Evolutionary conservation across 2,888 invertebrate species (phyloP), one percentile per base, ranked within the genome.

Genomic region (Eupithecia vulgata): DNA sequence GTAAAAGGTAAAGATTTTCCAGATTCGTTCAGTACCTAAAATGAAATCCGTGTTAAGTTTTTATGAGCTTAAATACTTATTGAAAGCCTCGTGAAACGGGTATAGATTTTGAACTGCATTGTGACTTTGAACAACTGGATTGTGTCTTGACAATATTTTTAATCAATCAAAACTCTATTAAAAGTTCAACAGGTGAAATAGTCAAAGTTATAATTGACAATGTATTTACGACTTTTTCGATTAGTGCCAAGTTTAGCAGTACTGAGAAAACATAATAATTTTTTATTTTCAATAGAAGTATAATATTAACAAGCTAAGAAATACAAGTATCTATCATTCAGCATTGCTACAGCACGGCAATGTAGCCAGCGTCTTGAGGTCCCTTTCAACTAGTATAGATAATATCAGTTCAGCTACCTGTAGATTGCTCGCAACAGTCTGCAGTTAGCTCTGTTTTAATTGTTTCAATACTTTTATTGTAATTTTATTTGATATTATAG

Each of bases 181-280:
- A 69, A 57, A 67, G 45, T 52, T 70, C 5, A 52, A 64, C 64
- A 70, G 71, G 80, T 73, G 79, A 83, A 78, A 77, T 76, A 80
- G 78, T 74, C 76, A 74, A 86, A 87, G 78, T 87, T 85, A 69
- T 84, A 84, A 87, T 87, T 88, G 85, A 80, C 84, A 87, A 88
- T 86, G 85, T 57, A 57, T 21, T 57, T 13, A 57, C 12, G 25
- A 57, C 25, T 57, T 57, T 57, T 57, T 21, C 25, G 57, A 57
- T 57, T 48, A n/a, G 15, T 21, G n/a, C 45, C 6, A 45, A 25
- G 10, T 5, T 57, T 86, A 81, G 81, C 76, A 73, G 78, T 80
- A 79, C 76, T 72, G 75, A 67, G 73, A 77, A 79, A 79, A 52
- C 21, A 21, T 52, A n/a, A 10, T 52, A n/a, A n/a, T 78, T 37